phyloP scores from a whole-genome alignment of 1,140 invertebrate genomes.

The Cydia splendana region DNA sequence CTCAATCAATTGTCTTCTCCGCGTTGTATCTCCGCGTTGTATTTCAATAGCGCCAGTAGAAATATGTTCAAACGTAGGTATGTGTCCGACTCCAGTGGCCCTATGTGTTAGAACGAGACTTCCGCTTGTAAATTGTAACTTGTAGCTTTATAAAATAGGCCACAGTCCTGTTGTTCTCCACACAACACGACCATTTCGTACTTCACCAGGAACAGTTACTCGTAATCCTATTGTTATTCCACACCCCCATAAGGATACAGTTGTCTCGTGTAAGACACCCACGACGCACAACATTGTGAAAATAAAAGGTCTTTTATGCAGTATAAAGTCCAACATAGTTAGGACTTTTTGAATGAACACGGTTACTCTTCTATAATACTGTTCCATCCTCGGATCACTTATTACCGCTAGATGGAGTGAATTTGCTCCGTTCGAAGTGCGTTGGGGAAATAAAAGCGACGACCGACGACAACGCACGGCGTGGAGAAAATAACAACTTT shows the following conservation, averaged over 20 bases:
- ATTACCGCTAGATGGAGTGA: not conserved
- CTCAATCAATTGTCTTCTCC: no score
- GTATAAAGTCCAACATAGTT: not conserved
- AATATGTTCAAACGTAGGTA: not conserved
- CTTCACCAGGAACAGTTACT: not conserved
- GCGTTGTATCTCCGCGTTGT: no score
- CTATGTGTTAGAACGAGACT: no score
- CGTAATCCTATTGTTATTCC: constrained; percentile 1
- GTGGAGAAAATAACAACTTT: no score
- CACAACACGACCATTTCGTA: not conserved
- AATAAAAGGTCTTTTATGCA: not conserved
- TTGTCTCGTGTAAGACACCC: constrained; percentile 4
- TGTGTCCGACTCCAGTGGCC: not conserved
- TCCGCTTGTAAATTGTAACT: no score
- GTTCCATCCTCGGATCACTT: not conserved
- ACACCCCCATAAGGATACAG: not conserved
- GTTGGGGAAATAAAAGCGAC: no score
- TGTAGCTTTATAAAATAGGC: no score
- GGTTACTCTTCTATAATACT: not conserved
- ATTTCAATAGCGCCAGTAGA: no score
- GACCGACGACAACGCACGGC: no score
- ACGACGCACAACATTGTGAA: not conserved
- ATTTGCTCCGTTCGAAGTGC: not conserved
- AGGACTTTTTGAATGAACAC: not conserved
- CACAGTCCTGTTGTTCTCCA: not conserved